Conservation (phyloP, 2,797 vertebrate species). For the Acanthurus leucopareius region DNA sequence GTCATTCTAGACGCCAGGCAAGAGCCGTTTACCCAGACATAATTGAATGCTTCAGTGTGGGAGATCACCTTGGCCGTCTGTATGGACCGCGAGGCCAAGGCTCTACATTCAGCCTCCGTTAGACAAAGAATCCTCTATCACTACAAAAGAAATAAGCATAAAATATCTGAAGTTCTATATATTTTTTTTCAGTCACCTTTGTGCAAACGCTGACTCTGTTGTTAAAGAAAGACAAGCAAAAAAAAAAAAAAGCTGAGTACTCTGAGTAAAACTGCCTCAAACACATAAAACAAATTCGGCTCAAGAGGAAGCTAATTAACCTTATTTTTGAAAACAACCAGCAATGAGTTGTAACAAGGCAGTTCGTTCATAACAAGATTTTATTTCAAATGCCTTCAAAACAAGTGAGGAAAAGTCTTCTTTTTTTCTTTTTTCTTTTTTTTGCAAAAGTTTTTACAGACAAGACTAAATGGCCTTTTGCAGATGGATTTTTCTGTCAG, state of each 20-base stretch:
- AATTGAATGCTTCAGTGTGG: conserved; percentile 86
- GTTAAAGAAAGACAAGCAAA: background rate
- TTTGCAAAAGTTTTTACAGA: background rate
- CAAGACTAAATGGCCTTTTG: background rate
- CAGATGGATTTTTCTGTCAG: background rate
- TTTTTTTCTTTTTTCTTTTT: conserved; percentile 2
- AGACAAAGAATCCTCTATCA: conserved; percentile 40
- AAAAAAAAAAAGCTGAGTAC: background rate
- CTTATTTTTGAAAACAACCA: conserved; percentile 7
- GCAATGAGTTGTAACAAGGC: conserved; percentile 6
- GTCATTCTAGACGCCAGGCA: conserved; percentile 84
- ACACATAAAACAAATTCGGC: conserved; percentile 11
- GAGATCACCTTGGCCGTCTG: conserved; percentile 78
- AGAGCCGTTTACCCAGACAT: conserved; percentile 81
- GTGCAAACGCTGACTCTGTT: background rate
- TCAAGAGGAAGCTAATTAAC: background rate
- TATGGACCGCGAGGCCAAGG: conserved; percentile 63
- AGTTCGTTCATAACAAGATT: conserved; percentile 2
- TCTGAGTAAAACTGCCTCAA: background rate
- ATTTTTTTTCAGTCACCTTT: background rate
- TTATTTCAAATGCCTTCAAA: background rate
- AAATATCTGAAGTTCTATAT: background rate
- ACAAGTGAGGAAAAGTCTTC: background rate
- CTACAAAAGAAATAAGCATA: conserved; percentile 2
- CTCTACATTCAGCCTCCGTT: conserved; percentile 40